A percentile compares a stretch with the other conserved stretches of the same genome.
Conservation (phyloP, 2,113 vertebrate species). For the Scophthalmus maximus region DNA sequence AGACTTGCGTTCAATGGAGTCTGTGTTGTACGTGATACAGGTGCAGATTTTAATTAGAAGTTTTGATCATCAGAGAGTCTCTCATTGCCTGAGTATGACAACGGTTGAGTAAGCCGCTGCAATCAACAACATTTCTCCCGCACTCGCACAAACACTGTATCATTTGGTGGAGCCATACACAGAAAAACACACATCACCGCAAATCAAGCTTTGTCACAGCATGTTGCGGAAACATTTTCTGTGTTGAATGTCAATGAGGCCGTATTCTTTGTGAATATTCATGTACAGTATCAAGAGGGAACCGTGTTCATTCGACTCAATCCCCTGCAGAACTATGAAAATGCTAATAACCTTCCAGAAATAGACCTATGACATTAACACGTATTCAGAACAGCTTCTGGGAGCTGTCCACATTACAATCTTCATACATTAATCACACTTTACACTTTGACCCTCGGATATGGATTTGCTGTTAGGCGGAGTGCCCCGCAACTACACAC, state of each 20-base stretch:
- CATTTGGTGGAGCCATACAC: conserved; percentile 10
- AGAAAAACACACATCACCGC: conserved; percentile 14
- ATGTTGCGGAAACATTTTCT: conserved; percentile 37
- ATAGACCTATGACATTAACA: conserved; percentile 70
- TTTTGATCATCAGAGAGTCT: conserved; percentile 12
- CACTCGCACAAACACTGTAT: not conserved
- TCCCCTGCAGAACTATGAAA: conserved; percentile 58
- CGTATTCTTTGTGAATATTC: conserved; percentile 69
- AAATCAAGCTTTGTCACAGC: conserved; percentile 55
- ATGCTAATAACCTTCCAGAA: conserved; percentile 70
- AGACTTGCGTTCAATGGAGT: conserved; percentile 14
- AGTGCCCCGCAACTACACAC: conserved; percentile 13
- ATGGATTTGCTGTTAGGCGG: conserved; percentile 64
- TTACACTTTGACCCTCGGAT: conserved; percentile 63
- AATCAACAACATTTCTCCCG: conserved; percentile 42
- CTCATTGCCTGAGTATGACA: conserved; percentile 1
- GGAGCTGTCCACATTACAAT: conserved; percentile 52
- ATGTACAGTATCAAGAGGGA: conserved; percentile 66
- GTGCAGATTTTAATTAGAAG: not conserved
- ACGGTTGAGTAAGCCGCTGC: conserved; percentile 28
- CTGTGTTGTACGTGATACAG: conserved; percentile 12
- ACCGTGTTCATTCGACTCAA: conserved; percentile 40
- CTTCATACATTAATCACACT: conserved; percentile 69
- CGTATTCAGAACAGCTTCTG: conserved; percentile 51
- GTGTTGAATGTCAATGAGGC: conserved; percentile 58